Conservation (phyloP, 2,113 vertebrate genomes). For the Callaeas wilsoni region DNA sequence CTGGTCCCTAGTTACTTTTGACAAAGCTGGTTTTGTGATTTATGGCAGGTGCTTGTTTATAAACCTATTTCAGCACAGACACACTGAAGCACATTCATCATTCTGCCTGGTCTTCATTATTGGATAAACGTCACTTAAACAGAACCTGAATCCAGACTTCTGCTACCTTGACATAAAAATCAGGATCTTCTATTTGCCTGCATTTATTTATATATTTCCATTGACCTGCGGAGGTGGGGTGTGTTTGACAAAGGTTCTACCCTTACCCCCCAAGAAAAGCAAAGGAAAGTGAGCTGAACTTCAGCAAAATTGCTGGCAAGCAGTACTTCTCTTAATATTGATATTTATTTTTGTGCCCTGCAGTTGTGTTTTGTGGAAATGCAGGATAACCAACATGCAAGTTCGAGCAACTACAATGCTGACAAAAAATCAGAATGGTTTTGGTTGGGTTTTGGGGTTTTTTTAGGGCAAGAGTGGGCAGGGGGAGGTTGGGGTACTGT, state of each 20-base stretch:
- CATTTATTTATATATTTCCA: slow-evolving; percentile 35
- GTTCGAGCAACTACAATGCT: background rate
- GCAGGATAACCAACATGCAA: background rate
- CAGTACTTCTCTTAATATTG: background rate
- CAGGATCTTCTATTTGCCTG: slow-evolving; percentile 11
- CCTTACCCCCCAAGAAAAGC: background rate
- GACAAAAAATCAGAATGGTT: background rate
- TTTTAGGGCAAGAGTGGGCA: background rate
- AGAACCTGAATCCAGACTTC: slow-evolving; percentile 51
- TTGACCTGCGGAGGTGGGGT: background rate
- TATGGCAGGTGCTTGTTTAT: slow-evolving; percentile 78
- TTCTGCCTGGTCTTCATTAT: slow-evolving; percentile 73
- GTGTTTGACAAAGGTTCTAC: slow-evolving; percentile 6
- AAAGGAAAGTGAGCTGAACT: background rate
- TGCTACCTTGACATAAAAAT: slow-evolving; percentile 42
- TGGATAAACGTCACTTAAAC: slow-evolving; percentile 71
- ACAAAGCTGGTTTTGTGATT: slow-evolving; percentile 79
- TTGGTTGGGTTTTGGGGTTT: accelerated
- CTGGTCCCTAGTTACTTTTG: slow-evolving; percentile 74
- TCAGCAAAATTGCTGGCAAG: background rate
- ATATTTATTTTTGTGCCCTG: background rate
- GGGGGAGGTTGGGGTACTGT: accelerated
- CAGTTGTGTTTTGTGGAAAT: background rate
- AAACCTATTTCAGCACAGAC: slow-evolving; percentile 72
- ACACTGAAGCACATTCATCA: slow-evolving; percentile 74